Conservation (phyloP, 2,797 vertebrate genomes). For the Gambelia wislizenii region DNA sequence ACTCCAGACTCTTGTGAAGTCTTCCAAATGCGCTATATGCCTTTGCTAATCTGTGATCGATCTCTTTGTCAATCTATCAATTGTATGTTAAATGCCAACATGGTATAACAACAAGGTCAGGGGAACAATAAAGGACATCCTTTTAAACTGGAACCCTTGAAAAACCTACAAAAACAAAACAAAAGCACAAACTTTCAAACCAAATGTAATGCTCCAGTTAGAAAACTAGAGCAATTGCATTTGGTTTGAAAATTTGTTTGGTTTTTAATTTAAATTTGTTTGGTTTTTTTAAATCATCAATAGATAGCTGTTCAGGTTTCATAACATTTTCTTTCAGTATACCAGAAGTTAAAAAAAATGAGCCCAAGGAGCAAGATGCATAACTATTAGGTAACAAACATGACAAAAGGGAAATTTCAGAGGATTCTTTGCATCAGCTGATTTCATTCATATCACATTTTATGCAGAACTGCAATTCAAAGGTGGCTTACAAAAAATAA, state of each 20-base stretch:
- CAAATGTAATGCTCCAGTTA: not conserved
- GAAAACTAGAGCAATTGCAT: too few species aligned
- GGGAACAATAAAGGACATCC: not conserved
- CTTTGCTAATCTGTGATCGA: too few species aligned
- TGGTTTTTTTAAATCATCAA: too few species aligned
- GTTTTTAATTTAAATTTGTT: too few species aligned
- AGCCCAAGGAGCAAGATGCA: not conserved
- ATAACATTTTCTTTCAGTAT: not conserved
- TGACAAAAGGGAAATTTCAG: not conserved
- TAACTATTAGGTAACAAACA: not conserved
- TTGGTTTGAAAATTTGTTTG: too few species aligned
- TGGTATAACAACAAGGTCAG: not conserved
- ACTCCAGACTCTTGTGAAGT: too few species aligned
- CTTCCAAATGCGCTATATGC: too few species aligned
- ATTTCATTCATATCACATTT: too few species aligned
- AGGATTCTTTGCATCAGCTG: not conserved
- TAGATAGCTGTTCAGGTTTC: too few species aligned
- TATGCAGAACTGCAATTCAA: too few species aligned
- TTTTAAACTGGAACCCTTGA: not conserved
- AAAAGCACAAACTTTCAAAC: not conserved
- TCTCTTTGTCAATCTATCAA: too few species aligned
- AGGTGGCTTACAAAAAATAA: too few species aligned
- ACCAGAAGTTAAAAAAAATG: not conserved
- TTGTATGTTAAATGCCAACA: not conserved
- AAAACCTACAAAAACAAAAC: not conserved